Conservation (phyloP, 2,888 invertebrate genomes). For the Phyllotreta cruciferae region DNA sequence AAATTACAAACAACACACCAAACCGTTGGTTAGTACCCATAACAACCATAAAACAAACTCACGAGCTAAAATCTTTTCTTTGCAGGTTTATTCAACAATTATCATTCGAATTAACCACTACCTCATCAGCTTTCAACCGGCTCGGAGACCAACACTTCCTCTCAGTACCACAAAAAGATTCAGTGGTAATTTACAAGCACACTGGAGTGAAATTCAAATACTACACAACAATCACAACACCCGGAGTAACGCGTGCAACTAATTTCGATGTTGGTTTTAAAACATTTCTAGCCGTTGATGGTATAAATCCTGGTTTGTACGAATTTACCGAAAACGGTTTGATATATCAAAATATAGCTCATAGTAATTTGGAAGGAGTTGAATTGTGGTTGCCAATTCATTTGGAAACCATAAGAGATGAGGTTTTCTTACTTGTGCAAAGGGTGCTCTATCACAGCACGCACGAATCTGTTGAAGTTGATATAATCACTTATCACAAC, state of each 20-base stretch:
- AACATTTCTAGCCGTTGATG: slow-evolving; percentile 56
- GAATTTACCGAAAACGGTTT: slow-evolving; percentile 49
- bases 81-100: slow-evolving; percentile 49
- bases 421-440: slow-evolving; percentile 60
- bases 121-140: slow-evolving; percentile 47
- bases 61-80: slow-evolving; percentile 23
- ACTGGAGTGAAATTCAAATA: slow-evolving; percentile 44
- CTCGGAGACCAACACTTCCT: slow-evolving; percentile 48
- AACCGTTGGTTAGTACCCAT: slow-evolving; percentile 52
- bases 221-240: slow-evolving; percentile 48
- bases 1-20: slow-evolving; percentile 41
- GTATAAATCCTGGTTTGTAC: slow-evolving; percentile 53
- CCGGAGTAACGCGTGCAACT: slow-evolving; percentile 47
- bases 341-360: slow-evolving; percentile 43
- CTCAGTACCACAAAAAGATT: slow-evolving; percentile 51
- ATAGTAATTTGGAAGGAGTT: slow-evolving; percentile 51
- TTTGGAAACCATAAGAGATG: slow-evolving; percentile 59
- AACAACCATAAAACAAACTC: background rate
- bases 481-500: slow-evolving; percentile 54
- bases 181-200: slow-evolving; percentile 51
- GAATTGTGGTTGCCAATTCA: slow-evolving; percentile 56
- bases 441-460: slow-evolving; percentile 50
- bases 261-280: slow-evolving; percentile 56
- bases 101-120: slow-evolving; percentile 44
- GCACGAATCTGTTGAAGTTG: slow-evolving; percentile 50